phyloP scores from a whole-genome alignment of 2,797 vertebrate genomes.

The Ambastaia sidthimunki region DNA sequence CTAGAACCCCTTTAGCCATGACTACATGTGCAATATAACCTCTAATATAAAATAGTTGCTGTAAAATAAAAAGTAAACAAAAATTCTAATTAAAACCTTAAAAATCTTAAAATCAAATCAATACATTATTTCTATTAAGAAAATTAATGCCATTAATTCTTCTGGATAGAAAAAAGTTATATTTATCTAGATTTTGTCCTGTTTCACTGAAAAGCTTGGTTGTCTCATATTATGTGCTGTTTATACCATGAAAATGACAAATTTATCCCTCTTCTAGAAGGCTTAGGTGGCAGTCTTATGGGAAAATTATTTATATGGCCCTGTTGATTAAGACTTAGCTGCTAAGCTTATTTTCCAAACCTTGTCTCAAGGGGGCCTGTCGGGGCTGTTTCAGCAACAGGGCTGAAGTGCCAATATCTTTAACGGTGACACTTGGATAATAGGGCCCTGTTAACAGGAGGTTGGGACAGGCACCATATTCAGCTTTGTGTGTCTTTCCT shows the following conservation, averaged over 20 bases:
- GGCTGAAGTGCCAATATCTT: constrained; percentile 60
- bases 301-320: constrained; percentile 57
- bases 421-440: constrained; percentile 65
- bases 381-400: constrained; percentile 59
- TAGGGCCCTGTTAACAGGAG: constrained; percentile 55
- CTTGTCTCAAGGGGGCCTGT: constrained; percentile 58
- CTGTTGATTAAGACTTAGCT: constrained; percentile 59
- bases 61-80: no score
- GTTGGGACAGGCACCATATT: constrained; percentile 51
- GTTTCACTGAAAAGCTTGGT: constrained; percentile 38
- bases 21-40: not conserved
- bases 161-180: not conserved
- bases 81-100: no score
- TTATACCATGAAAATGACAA: constrained; percentile 59
- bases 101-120: no score
- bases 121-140: not conserved
- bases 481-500: constrained; percentile 34
- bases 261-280: constrained; percentile 57
- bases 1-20: not conserved
- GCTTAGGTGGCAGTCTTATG: constrained; percentile 59
- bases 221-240: constrained; percentile 48
- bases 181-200: constrained; percentile 53
- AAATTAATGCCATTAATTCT: not conserved
- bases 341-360: constrained; percentile 61
- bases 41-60: no score